phyloP scores from a whole-genome alignment of 2,113 vertebrate genomes.

The Marmota flaviventris region DNA sequence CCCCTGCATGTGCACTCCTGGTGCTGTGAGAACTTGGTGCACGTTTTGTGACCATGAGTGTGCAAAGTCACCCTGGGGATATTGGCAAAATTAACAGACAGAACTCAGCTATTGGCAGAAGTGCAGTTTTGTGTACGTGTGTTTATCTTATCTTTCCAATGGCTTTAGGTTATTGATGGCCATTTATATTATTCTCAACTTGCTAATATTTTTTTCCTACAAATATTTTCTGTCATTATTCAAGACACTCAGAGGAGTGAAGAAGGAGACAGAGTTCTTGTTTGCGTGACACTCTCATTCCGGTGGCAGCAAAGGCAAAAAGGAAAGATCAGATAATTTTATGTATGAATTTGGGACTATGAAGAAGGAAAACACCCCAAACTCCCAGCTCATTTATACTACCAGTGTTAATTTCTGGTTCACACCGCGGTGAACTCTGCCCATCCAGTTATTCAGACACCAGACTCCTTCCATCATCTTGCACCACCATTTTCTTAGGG shows the following conservation, averaged over 20 bases:
- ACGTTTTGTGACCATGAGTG: accelerated
- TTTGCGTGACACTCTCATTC: neutral
- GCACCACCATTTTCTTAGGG: neutral
- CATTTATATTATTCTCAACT: neutral
- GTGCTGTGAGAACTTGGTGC: accelerated
- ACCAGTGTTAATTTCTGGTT: neutral
- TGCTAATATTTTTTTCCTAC: conserved; percentile 16
- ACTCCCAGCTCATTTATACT: neutral
- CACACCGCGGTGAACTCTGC: neutral
- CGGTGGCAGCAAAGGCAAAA: neutral
- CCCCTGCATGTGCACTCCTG: neutral
- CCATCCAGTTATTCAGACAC: neutral
- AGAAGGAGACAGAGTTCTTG: neutral
- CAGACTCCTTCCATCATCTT: neutral
- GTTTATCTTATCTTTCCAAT: neutral
- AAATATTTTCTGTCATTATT: neutral
- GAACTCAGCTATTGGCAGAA: neutral
- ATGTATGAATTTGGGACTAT: neutral
- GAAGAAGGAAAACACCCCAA: neutral
- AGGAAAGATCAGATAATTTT: neutral
- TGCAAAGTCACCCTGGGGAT: neutral
- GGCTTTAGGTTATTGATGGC: neutral
- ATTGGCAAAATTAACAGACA: neutral
- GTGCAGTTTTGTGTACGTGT: neutral
- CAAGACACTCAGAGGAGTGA: neutral